Percentiles rank a stretch among this genome's conserved stretches.
Conservation (phyloP, 2,888 invertebrate genomes). For the Tipula confusa region DNA sequence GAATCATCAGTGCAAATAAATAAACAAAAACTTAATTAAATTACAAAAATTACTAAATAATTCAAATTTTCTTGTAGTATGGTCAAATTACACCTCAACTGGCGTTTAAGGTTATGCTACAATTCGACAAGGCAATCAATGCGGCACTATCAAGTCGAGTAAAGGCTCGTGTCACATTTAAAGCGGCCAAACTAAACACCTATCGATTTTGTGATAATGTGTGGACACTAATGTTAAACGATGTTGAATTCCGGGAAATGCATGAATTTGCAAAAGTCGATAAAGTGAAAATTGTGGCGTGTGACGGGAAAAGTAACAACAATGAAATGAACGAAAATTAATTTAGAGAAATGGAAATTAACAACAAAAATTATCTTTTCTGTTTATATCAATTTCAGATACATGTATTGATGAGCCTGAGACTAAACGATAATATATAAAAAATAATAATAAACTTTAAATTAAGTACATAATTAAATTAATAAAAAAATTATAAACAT, state of each 20-base stretch:
- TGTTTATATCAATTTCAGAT: constrained; percentile 14
- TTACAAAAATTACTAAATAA: too few species aligned
- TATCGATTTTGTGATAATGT: constrained; percentile 99
- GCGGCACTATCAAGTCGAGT: constrained; percentile 84
- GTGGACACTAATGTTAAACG: constrained; percentile 98
- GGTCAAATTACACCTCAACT: constrained; percentile 92
- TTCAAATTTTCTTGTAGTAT: constrained; percentile 71
- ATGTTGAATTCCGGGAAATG: constrained; percentile 94
- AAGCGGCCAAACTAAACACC: constrained; percentile 79
- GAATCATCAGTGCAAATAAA: too few species aligned
- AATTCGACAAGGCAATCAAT: constrained; percentile 97
- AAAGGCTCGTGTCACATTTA: constrained; percentile 90
- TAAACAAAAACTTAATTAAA: too few species aligned
- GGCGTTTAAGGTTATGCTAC: constrained; percentile 88
- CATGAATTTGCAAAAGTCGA: constrained; percentile 89
- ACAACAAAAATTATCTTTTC: neutral
- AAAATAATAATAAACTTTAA: neutral
- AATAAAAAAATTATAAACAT: neutral
- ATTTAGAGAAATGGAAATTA: neutral
- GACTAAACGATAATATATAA: constrained; percentile 29
- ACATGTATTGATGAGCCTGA: constrained; percentile 21
- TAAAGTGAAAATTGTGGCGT: constrained; percentile 96
- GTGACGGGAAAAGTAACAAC: constrained; percentile 85
- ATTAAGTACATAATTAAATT: neutral
- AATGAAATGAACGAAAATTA: neutral